Percentiles rank a stretch among this genome's conserved stretches.
These are phyloP conservation scores for Chaenogobius annularis DNA, from an alignment of 2,113 vertebrate genomes.

Conservation along the genomic window DNA sequence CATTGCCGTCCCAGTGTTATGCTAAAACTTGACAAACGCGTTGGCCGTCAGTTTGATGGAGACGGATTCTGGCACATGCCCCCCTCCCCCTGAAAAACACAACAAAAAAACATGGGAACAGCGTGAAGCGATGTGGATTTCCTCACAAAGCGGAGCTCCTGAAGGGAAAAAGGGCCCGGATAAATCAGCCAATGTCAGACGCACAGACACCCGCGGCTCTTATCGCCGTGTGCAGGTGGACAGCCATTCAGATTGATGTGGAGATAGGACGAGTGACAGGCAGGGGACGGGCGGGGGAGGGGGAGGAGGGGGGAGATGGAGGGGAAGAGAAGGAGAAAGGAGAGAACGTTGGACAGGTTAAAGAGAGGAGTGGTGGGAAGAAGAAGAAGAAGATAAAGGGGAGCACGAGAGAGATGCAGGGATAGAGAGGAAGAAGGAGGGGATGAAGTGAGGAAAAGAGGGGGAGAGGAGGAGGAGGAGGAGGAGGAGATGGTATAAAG, in stretches of 20 bases:
- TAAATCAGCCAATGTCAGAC: slow-evolving; percentile 72
- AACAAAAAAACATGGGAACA: slow-evolving; percentile 52
- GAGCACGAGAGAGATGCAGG: neutral
- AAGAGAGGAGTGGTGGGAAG: slow-evolving; percentile 1
- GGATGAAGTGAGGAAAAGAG: neutral
- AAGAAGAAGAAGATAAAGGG: too few relatives aligned
- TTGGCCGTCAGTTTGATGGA: slow-evolving; percentile 49
- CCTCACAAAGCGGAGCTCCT: slow-evolving; percentile 63
- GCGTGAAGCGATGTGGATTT: slow-evolving; percentile 64
- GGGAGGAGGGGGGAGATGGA: slow-evolving; percentile 38
- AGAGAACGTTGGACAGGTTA: neutral
- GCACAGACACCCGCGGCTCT: slow-evolving; percentile 71
- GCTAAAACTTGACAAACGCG: slow-evolving; percentile 38
- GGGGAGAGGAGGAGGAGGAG: neutral
- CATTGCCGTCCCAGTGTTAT: slow-evolving; percentile 33
- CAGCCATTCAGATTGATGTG: slow-evolving; percentile 70
- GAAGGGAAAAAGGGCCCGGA: slow-evolving; percentile 61
- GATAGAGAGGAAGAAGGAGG: neutral
- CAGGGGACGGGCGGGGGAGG: slow-evolving; percentile 54
- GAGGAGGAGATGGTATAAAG: neutral
- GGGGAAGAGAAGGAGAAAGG: slow-evolving; percentile 20
- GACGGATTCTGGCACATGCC: slow-evolving; percentile 26
- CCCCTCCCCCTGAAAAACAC: slow-evolving; percentile 8
- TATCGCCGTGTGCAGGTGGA: slow-evolving; percentile 69
- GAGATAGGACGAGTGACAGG: slow-evolving; percentile 65